Evolutionary conservation across 2,888 invertebrate species (phyloP).

Genomic region (Rhagophthalmus giganteus): DNA sequence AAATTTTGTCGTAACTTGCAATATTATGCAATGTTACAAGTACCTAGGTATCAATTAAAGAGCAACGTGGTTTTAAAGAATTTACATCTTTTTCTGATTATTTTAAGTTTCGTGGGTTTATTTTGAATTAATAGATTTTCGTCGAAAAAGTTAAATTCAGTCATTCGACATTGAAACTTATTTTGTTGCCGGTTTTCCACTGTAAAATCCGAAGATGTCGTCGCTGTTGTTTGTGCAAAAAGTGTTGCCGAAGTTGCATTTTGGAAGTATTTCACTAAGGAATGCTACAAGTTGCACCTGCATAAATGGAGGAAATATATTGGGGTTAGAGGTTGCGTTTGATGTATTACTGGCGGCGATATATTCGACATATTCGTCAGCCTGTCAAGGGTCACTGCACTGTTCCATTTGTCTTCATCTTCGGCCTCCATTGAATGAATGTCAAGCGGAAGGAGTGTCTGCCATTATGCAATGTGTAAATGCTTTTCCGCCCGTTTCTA

Average conservation of each 20-base stretch:
- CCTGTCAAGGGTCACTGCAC: constrained; percentile 39
- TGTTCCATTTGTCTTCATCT: constrained; percentile 42
- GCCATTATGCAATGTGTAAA: constrained; percentile 18
- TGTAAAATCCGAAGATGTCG: no score
- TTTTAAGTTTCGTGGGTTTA: no score
- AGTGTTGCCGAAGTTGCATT: no score
- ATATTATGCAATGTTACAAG: no score
- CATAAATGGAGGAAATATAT: constrained; percentile 17
- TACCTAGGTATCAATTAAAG: no score
- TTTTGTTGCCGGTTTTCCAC: no score
- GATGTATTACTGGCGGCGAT: constrained; percentile 38
- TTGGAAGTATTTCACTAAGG: no score
- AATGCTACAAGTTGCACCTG: constrained; percentile 29
- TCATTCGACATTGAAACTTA: no score
- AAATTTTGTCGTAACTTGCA: no score
- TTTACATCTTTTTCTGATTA: no score
- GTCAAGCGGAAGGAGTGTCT: constrained; percentile 27
- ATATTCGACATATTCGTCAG: constrained; percentile 40
- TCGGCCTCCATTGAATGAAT: constrained; percentile 17
- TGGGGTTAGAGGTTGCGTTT: constrained; percentile 29
- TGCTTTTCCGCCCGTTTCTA: constrained; percentile 12
- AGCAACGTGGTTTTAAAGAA: no score
- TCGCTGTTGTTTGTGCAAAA: no score
- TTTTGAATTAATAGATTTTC: not conserved
- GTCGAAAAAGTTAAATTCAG: not conserved